These are phyloP conservation scores for Spinibarbus caldwelli DNA, from an alignment of 2,797 vertebrate genomes.

Conservation along the genomic window DNA sequence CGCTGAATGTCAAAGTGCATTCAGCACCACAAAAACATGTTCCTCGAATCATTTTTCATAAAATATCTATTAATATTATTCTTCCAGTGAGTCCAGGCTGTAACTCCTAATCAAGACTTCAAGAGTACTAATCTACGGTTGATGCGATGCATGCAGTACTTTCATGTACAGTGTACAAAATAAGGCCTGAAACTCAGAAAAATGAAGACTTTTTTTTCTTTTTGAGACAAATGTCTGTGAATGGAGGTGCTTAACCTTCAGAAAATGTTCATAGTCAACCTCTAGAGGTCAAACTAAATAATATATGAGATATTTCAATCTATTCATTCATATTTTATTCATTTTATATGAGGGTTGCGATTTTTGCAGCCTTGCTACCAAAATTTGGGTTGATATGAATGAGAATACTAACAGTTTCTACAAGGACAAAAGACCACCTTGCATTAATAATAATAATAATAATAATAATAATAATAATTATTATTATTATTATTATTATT, in stretches of 20 bases:
- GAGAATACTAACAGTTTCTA: not conserved
- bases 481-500: not conserved
- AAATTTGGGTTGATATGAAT: not conserved
- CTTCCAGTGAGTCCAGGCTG: not conserved
- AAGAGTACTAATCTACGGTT: not conserved
- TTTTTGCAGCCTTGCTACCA: not conserved
- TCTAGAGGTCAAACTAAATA: conserved; percentile 21
- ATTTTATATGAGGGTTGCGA: not conserved
- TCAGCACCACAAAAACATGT: not conserved
- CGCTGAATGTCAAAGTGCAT: not conserved
- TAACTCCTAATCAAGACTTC: not conserved
- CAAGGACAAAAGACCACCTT: not conserved
- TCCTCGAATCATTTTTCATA: not conserved
- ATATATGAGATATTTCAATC: conserved; percentile 10
- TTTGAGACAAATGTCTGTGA: not conserved
- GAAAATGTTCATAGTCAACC: not conserved
- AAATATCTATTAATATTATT: not conserved
- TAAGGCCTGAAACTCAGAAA: not conserved
- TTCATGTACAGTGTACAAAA: not conserved
- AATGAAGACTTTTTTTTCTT: not conserved
- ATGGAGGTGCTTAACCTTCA: not conserved
- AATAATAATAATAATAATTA: not conserved
- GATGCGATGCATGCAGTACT: not conserved
- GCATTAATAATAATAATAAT: not conserved
- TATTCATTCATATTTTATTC: conserved; percentile 10